Conservation (phyloP, 2,888 invertebrate species). For the Rhingia rostrata region DNA sequence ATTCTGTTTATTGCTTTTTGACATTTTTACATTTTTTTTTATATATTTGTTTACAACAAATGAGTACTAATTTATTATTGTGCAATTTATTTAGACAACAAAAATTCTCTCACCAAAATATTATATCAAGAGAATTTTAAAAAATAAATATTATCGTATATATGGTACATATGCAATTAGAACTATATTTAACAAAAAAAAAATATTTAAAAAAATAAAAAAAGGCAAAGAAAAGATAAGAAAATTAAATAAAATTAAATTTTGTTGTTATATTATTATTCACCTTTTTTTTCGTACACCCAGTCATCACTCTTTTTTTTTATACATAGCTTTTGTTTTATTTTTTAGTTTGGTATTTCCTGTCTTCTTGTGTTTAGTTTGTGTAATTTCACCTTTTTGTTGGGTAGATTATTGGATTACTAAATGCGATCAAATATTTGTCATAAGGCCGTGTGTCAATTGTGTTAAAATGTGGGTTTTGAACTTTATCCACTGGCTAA, state of each 20-base stretch:
- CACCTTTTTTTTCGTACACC: constrained; percentile 2
- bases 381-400: no score
- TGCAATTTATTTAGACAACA: constrained; percentile 19
- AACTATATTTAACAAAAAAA: constrained; percentile 10
- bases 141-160: constrained; percentile 31
- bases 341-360: neutral
- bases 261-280: constrained; percentile 37
- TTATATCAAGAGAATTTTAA: constrained; percentile 17
- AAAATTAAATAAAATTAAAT: constrained; percentile 34
- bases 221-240: constrained; percentile 1
- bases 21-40: constrained; percentile 6
- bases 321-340: neutral
- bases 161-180: constrained; percentile 15
- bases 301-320: neutral
- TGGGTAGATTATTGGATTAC: no score
- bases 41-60: constrained; percentile 14
- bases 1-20: constrained; percentile 2
- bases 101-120: constrained; percentile 27
- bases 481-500: no score
- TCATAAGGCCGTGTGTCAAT: no score
- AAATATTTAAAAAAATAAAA: neutral
- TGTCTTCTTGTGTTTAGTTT: no score
- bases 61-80: constrained; percentile 47
- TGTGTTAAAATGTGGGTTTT: no score
- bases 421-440: no score